A percentile compares a stretch with the other conserved stretches of the same genome.
Evolutionary conservation across 2,797 vertebrate species (phyloP).

Genomic region (Micropoecilia bifurca): DNA sequence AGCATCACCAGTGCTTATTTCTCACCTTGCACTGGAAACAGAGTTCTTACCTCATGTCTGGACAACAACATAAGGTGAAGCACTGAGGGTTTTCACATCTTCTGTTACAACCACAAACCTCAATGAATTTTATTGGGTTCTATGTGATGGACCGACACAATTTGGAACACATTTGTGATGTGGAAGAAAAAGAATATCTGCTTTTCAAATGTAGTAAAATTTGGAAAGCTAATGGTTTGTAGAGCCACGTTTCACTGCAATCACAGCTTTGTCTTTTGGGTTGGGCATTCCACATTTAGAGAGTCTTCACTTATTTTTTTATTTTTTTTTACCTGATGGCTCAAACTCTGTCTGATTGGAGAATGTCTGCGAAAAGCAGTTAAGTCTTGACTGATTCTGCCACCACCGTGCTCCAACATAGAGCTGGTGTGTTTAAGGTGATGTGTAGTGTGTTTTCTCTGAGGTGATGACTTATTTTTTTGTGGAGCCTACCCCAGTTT

Average conservation of each 20-base stretch:
- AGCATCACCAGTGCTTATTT: constrained; percentile 87
- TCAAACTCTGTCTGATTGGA: neutral
- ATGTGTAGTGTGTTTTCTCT: neutral
- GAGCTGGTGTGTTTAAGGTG: neutral
- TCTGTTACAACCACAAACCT: neutral
- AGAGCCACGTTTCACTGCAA: neutral
- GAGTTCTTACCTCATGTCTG: constrained; percentile 85
- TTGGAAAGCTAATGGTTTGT: neutral
- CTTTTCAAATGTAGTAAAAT: neutral
- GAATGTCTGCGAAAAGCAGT: neutral
- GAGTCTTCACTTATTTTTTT: neutral
- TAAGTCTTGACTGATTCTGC: neutral
- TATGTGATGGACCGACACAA: neutral
- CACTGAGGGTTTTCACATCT: neutral
- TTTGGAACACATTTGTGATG: neutral
- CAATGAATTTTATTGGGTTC: neutral
- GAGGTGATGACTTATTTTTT: neutral
- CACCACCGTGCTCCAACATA: neutral
- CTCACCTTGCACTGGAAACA: constrained; percentile 88
- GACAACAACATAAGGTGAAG: constrained; percentile 86
- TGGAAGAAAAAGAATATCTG: neutral
- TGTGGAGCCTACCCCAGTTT: neutral
- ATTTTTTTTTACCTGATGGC: neutral
- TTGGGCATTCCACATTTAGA: neutral
- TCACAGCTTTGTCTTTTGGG: neutral